Evolutionary conservation across 2,113 vertebrate genomes (phyloP), one percentile per base, ranked within the genome.

Genomic region (Xenopus borealis): DNA sequence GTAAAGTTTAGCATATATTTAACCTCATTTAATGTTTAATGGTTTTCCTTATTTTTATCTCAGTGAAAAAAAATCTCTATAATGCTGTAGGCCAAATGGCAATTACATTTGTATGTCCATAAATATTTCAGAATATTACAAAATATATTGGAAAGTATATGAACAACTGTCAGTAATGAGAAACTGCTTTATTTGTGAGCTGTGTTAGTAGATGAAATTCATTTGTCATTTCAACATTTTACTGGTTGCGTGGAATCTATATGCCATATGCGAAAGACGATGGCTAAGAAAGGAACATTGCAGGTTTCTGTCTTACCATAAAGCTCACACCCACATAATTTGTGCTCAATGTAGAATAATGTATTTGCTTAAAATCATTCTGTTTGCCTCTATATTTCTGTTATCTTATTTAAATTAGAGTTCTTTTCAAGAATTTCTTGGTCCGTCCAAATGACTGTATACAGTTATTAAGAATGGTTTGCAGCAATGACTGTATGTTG

Each of bases 41-140:
- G 64, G 74, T 58, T 80, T 66, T 27, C 79, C 78, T 83, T 40
- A n/a, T 67, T 84, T 79, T 61, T 75, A 46, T 78, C 80, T 50
- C 83, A 83, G 66, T 71, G 73, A 27, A 67, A 59, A 72, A 67
- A 12, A 80, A 79, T 85, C 81, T 84, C 75, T 83, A 67, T 66
- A 77, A 80, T 82, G 73, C 76, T 46, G 84, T 74, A 79, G 72
- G 65, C 78, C 83, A 62, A 53, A 73, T 30, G 69, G 77, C 65
- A 73, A 74, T 81, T 40, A 81, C 80, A 75, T 76, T 78, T 80
- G 33, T 83, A 72, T 78, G 82, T 70, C 58, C 59, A 85, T 81
- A 80, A 73, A 86, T 89, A 87, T 85, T 88, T 86, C 80, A 83
- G 75, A 85, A 72, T 81, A 82, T 80, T 83, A 83, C 86, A 44